Evolutionary conservation across 2,888 invertebrate species (phyloP).

Genomic region (Sesia apiformis): DNA sequence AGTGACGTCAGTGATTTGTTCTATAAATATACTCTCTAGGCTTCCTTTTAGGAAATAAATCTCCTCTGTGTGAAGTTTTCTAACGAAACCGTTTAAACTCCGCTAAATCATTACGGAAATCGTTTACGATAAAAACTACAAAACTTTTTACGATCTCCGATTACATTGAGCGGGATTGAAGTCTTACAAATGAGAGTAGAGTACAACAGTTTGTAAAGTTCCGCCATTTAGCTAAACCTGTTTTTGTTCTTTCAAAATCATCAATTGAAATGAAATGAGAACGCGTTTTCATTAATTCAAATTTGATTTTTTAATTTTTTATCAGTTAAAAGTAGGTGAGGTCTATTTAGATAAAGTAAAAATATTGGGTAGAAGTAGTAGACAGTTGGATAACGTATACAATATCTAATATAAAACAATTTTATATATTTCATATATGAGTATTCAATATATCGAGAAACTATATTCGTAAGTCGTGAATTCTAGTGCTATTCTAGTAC

Average conservation of each 20-base stretch:
- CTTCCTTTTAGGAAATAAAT: not conserved
- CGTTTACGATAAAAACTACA: constrained; percentile 4
- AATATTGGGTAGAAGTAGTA: too few species aligned
- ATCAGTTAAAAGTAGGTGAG: too few species aligned
- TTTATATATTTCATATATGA: too few species aligned
- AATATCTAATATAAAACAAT: too few species aligned
- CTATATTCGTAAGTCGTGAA: too few species aligned
- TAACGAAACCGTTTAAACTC: not conserved
- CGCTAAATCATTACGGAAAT: too few species aligned
- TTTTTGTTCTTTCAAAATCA: not conserved
- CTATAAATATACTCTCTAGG: too few species aligned
- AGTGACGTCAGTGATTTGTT: too few species aligned
- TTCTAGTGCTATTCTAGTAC: too few species aligned
- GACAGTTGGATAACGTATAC: too few species aligned
- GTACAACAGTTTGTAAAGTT: not conserved
- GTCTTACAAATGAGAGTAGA: constrained; percentile 22
- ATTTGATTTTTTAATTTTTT: not conserved
- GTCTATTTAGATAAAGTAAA: too few species aligned
- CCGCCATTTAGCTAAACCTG: not conserved
- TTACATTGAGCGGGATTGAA: constrained; percentile 30
- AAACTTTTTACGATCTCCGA: constrained; percentile 29
- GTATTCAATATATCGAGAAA: too few species aligned
- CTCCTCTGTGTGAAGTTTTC: not conserved
- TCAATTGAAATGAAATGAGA: not conserved
- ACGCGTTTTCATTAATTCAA: not conserved